Evolutionary conservation across 2,888 invertebrate genomes (phyloP), one percentile per base, ranked within the genome.

Genomic region (Anorthoa munda): DNA sequence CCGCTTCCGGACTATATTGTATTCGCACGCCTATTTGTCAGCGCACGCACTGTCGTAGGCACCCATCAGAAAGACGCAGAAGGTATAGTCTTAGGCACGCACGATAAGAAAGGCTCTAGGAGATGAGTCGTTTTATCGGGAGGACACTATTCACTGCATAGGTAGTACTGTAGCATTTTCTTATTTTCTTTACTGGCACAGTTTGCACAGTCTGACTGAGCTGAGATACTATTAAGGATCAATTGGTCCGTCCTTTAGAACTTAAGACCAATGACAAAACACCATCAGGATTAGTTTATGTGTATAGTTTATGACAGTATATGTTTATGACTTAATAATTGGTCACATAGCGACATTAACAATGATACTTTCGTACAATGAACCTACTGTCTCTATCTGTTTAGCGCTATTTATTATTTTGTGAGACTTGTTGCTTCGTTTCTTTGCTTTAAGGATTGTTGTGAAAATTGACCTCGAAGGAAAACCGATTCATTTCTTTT

Each of bases 11-110:
- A 60, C 70, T 53, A 50, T 56, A 66, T 71, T 55, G 66, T 46
- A 63, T 61, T 85, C 82, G 60, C 80, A 78, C 77, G 85, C 51
- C 65, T 75, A 78, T 76, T 75, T 76, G 74, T 79, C 45, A 64
- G 55, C 58, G 61, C 77, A 71, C 65, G 67, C 60, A 70, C 64
- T 75, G 39, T 72, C 39, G 4, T n/a, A 72, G 13, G 1, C 11
- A 46, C 17, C 12, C 11, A 46, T 4, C 23, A 17, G 46, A 4
- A 48, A 50, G 13, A 17, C 2, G 45, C 51, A 77, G 39, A 53
- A 59, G 46, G 13, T 51, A 50, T n/a, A 75, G 18, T 51, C 11
- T 5, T 13, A 23, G 12, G 13, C 46, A 31, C 23, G 46, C 39
- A 50, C 39, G 12, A 58, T 48, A 15, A 23, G 5, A 23, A 7